phyloP scores from a whole-genome alignment of 2,797 vertebrate genomes.

The Chelidonichthys spinosus region DNA sequence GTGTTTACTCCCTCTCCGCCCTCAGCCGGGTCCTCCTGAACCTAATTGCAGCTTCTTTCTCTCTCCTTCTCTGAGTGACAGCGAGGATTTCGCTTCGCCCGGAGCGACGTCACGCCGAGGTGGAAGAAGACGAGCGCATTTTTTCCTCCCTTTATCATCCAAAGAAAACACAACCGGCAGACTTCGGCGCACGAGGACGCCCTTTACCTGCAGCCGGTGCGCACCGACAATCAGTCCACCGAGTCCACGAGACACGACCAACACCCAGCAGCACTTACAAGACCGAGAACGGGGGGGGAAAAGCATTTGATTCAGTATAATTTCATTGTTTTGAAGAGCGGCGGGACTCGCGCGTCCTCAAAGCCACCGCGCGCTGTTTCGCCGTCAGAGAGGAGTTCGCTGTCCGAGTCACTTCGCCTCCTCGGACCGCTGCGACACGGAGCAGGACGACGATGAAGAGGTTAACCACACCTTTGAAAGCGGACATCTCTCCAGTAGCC shows the following conservation, averaged over 20 bases:
- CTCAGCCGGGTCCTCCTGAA: slow-evolving; percentile 49
- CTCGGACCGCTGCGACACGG: slow-evolving; percentile 31
- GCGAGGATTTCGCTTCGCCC: slow-evolving; percentile 79
- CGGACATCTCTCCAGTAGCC: slow-evolving; percentile 68
- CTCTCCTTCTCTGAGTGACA: slow-evolving; percentile 71
- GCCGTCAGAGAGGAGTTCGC: slow-evolving; percentile 32
- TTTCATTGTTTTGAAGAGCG: slow-evolving; percentile 30
- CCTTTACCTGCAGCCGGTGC: slow-evolving; percentile 77
- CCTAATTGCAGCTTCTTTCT: slow-evolving; percentile 73
- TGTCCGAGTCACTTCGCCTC: slow-evolving; percentile 1
- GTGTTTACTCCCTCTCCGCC: slow-evolving; percentile 41
- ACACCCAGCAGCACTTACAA: slow-evolving; percentile 13
- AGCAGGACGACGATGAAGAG: slow-evolving; percentile 72
- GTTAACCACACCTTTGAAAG: slow-evolving; percentile 74
- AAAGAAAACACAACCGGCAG: slow-evolving; percentile 68
- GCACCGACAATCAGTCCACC: slow-evolving; percentile 30
- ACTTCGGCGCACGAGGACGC: slow-evolving; percentile 56
- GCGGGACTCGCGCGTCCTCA: slow-evolving; percentile 32
- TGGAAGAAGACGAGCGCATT: slow-evolving; percentile 78
- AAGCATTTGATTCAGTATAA: not conserved
- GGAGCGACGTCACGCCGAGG: slow-evolving; percentile 83
- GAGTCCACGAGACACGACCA: slow-evolving; percentile 12
- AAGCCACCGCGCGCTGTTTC: slow-evolving; percentile 44
- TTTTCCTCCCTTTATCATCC: slow-evolving; percentile 68
- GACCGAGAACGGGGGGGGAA: not conserved